Evolutionary conservation across 2,797 vertebrate species (phyloP).

Genomic region (Peromyscus attwateri): DNA sequence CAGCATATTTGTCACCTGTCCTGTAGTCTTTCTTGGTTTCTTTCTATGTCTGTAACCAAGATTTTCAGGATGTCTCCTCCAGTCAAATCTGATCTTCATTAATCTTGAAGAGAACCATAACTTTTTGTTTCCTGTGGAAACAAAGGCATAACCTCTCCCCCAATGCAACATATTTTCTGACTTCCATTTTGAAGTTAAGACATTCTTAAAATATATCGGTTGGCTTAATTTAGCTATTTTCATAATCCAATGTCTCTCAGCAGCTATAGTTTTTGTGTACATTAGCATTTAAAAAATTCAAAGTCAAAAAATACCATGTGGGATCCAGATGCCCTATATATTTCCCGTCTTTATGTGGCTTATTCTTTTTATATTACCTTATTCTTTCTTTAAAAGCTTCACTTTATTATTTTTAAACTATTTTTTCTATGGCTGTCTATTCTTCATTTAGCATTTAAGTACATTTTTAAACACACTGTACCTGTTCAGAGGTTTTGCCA

Average conservation of each 20-base stretch:
- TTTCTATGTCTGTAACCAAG: background rate
- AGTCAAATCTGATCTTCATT: background rate
- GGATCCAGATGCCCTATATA: background rate
- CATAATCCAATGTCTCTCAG: background rate
- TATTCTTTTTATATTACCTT: no score
- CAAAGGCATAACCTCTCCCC: background rate
- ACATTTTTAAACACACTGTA: no score
- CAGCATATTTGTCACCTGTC: background rate
- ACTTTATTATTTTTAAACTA: no score
- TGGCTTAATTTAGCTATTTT: background rate
- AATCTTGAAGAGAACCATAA: background rate
- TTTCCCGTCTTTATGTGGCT: background rate
- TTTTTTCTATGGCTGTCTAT: no score
- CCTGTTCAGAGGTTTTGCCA: no score
- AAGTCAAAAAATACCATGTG: background rate
- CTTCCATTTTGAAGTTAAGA: background rate
- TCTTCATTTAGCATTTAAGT: no score
- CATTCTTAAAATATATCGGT: background rate
- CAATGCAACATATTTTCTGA: background rate
- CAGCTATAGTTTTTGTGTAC: background rate
- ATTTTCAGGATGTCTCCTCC: no score
- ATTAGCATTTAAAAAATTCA: background rate
- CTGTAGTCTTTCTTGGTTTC: background rate
- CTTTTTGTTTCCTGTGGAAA: background rate
- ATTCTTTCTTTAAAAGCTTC: no score